These are phyloP conservation scores for Corythornis leucogaster DNA, from an alignment of 2,797 vertebrate species.

Conservation along the genomic window DNA sequence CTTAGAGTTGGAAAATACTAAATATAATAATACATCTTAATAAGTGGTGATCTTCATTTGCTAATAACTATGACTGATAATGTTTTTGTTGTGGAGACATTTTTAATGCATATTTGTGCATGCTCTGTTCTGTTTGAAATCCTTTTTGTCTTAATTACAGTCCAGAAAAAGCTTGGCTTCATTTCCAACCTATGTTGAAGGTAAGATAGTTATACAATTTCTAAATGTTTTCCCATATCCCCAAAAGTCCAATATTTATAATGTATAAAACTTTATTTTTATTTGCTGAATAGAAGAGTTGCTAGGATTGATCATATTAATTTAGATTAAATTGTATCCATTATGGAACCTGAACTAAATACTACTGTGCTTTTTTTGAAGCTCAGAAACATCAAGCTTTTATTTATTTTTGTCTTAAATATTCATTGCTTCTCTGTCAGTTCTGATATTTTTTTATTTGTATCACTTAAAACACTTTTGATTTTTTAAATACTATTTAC, in stretches of 20 bases:
- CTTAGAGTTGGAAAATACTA: neutral
- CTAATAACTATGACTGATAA: constrained; percentile 19
- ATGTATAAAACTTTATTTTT: neutral
- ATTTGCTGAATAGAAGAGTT: neutral
- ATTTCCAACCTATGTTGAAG: constrained; percentile 97
- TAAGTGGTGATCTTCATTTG: neutral
- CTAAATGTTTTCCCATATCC: neutral
- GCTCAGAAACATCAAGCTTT: neutral
- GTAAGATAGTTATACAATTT: constrained; percentile 81
- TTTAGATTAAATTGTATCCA: neutral
- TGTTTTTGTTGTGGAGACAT: neutral
- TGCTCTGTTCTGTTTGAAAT: constrained; percentile 72
- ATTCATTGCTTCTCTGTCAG: neutral
- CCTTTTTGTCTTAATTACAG: constrained; percentile 83
- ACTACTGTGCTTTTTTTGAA: neutral
- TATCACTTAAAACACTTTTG: neutral
- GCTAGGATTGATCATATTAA: neutral
- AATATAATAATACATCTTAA: neutral
- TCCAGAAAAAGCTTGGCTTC: constrained; percentile 93
- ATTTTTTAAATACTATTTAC: neutral
- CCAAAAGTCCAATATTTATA: neutral
- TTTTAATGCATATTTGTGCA: constrained; percentile 61
- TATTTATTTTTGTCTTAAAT: too few relatives aligned
- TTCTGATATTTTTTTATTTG: neutral
- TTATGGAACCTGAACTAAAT: neutral